Evolutionary conservation across 2,888 invertebrate genomes (phyloP).

Genomic region (Himalopsyche tibetana): DNA sequence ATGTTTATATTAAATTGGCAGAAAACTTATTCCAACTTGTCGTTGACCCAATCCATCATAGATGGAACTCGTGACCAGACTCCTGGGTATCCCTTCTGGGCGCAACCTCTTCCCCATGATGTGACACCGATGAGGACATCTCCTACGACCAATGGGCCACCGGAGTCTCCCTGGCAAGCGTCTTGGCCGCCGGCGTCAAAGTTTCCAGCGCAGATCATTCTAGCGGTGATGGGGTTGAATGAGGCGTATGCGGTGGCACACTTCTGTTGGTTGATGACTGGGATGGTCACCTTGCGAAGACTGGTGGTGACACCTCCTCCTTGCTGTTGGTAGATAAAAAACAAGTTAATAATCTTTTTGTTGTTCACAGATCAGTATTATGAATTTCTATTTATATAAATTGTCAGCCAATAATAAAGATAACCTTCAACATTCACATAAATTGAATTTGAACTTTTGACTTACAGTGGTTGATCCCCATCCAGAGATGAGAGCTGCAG

Average conservation of each 20-base stretch:
- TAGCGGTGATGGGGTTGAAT: constrained; percentile 69
- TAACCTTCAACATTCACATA: too few relatives aligned
- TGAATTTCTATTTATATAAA: too few relatives aligned
- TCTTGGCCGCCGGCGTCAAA: constrained; percentile 71
- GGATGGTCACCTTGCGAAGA: constrained; percentile 72
- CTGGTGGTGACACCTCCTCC: constrained; percentile 70
- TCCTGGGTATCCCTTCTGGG: constrained; percentile 75
- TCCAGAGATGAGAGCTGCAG: constrained; percentile 74
- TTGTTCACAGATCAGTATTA: too few relatives aligned
- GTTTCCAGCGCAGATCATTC: constrained; percentile 74
- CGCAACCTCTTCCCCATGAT: constrained; percentile 70
- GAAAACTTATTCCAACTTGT: constrained; percentile 56
- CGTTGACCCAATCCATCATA: constrained; percentile 71
- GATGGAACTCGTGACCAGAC: constrained; percentile 77
- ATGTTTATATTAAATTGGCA: constrained; percentile 45
- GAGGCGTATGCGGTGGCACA: constrained; percentile 72
- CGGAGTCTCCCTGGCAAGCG: constrained; percentile 79
- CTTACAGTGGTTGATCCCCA: constrained; percentile 71
- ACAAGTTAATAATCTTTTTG: too few relatives aligned
- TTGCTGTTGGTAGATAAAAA: constrained; percentile 69
- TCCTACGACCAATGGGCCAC: constrained; percentile 76
- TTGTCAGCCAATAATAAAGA: too few relatives aligned
- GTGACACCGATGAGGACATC: constrained; percentile 73
- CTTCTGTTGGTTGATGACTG: constrained; percentile 70
- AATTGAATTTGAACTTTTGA: not conserved